Evolutionary conservation across 2,888 invertebrate species (phyloP).

Genomic region (Euzophera pinguis): DNA sequence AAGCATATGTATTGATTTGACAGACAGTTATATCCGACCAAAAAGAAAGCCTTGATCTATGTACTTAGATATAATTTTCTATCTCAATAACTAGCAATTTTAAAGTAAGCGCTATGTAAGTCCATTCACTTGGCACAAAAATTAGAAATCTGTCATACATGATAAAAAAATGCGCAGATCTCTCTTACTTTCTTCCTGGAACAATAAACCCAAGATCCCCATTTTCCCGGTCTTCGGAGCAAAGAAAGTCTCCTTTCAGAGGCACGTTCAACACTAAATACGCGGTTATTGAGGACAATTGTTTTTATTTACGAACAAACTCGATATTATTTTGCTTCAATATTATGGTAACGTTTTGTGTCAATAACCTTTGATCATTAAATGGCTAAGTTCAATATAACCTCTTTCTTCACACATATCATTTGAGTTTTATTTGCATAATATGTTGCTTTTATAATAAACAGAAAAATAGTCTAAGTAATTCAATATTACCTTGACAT

Average conservation of each 20-base stretch:
- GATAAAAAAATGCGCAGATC: too few relatives aligned
- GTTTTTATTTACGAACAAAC: constrained; percentile 4
- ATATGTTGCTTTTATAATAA: neutral
- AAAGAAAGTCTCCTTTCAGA: constrained; percentile 2
- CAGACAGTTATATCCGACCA: too few relatives aligned
- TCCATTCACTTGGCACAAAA: too few relatives aligned
- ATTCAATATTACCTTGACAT: too few relatives aligned
- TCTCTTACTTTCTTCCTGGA: neutral
- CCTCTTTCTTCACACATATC: neutral
- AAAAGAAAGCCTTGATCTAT: too few relatives aligned
- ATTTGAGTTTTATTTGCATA: neutral
- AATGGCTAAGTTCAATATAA: neutral
- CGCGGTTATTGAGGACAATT: constrained; percentile 5
- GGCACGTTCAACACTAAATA: neutral
- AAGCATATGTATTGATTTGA: too few relatives aligned
- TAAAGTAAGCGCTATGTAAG: too few relatives aligned
- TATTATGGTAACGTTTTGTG: neutral
- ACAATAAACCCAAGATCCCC: neutral
- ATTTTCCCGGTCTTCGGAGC: neutral
- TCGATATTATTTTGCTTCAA: neutral
- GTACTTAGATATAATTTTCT: too few relatives aligned
- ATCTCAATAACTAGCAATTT: too few relatives aligned
- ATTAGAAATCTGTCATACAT: too few relatives aligned
- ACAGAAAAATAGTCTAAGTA: too few relatives aligned
- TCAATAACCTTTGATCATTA: neutral